A percentile compares a stretch with the other conserved stretches of the same genome.
Conservation (phyloP, 1,140 invertebrate species). For the Xylocopa sonorina region DNA sequence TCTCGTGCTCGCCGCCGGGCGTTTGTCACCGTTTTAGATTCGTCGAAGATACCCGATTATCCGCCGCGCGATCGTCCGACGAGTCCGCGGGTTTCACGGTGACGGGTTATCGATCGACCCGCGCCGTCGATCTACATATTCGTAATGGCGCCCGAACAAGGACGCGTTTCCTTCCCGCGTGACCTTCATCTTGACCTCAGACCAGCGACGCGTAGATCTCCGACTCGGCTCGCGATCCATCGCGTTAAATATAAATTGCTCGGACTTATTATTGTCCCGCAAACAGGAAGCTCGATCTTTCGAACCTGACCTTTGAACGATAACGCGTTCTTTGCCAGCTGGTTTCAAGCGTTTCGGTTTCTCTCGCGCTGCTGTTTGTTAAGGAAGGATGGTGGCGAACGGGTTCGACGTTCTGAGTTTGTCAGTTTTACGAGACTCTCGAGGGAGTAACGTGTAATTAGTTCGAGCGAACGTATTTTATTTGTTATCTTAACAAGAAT, state of each 20-base stretch:
- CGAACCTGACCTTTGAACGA: conserved; percentile 16
- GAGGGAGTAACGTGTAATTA: no score
- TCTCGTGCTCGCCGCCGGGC: background rate
- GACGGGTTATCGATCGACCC: conserved; percentile 57
- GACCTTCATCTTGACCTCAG: conserved; percentile 63
- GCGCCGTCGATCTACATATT: conserved; percentile 47
- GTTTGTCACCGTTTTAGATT: conserved; percentile 15
- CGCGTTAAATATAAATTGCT: conserved; percentile 36
- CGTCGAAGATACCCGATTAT: conserved; percentile 27
- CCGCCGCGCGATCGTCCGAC: background rate
- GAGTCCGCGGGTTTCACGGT: background rate
- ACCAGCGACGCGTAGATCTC: background rate
- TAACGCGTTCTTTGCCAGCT: background rate
- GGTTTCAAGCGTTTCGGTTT: background rate
- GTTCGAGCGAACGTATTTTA: no score
- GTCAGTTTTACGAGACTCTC: no score
- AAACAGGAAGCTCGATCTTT: background rate
- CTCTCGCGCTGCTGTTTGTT: background rate
- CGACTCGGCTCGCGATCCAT: background rate
- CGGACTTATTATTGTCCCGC: conserved; percentile 6
- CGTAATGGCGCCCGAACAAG: conserved; percentile 41
- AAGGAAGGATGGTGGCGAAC: no score
- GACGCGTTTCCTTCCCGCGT: conserved; percentile 46
- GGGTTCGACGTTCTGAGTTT: no score
- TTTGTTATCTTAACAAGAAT: no score